These are phyloP conservation scores for Crotalus viridis DNA, from an alignment of 2,113 vertebrate genomes.

Conservation along the genomic window DNA sequence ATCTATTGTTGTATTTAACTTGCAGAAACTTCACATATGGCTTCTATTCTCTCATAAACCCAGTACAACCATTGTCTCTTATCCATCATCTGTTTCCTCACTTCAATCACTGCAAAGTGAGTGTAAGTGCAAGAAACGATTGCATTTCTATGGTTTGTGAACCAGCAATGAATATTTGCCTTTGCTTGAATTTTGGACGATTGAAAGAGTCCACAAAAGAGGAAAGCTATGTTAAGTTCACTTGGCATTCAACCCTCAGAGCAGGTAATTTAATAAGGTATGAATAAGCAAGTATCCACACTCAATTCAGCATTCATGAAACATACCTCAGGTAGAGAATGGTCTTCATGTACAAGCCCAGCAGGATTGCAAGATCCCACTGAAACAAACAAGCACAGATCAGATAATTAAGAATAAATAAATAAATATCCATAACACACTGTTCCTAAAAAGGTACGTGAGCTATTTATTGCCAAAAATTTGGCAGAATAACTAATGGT, in stretches of 20 bases:
- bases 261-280: neutral
- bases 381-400: conserved; percentile 48
- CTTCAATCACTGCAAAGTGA: no score
- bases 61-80: no score
- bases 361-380: conserved; percentile 88
- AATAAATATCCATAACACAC: neutral
- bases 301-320: neutral
- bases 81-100: no score
- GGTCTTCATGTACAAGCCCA: conserved; percentile 71
- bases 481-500: no score
- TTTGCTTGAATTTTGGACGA: no score
- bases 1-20: no score
- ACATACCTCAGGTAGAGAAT: conserved; percentile 46
- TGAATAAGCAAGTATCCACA: neutral
- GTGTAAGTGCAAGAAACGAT: no score
- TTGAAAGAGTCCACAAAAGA: neutral
- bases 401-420: fast-evolving
- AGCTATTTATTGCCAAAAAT: neutral
- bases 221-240: neutral
- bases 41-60: no score
- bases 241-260: neutral
- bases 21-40: no score
- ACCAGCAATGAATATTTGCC: no score
- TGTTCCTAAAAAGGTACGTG: neutral
- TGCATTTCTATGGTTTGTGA: no score